Conservation (phyloP, 1,140 invertebrate genomes). For the Lithobius niger region DNA sequence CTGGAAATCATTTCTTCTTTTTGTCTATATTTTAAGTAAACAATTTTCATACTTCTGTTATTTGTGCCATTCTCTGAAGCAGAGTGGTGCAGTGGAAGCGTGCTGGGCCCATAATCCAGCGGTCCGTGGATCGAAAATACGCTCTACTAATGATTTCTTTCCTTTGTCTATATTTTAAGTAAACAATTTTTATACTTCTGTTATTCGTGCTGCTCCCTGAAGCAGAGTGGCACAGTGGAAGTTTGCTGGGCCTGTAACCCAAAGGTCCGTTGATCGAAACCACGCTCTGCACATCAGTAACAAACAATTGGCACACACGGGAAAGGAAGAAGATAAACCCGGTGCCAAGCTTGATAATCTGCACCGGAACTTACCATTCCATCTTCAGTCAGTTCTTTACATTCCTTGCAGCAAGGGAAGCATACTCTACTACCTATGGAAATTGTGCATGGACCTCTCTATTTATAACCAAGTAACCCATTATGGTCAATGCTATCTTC, state of each 20-base stretch:
- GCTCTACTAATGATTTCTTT: constrained; percentile 54
- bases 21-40: neutral
- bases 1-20: constrained; percentile 51
- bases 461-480: no score
- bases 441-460: no score
- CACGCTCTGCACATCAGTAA: no score
- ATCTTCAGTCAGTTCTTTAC: no score
- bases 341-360: no score
- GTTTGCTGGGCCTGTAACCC: constrained; percentile 96
- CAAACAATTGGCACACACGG: no score
- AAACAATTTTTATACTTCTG: neutral
- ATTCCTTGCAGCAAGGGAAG: no score
- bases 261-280: constrained; percentile 94
- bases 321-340: no score
- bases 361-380: no score
- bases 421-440: no score
- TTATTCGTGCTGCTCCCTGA: neutral
- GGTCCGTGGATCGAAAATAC: constrained; percentile 93
- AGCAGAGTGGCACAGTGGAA: constrained; percentile 96
- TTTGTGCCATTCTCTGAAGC: no score
- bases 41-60: neutral
- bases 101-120: constrained; percentile 97
- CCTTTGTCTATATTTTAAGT: neutral
- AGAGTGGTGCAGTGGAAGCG: constrained; percentile 96
- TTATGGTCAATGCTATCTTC: no score